These are phyloP conservation scores for Diglossa cyanea DNA, from an alignment of 2,797 vertebrate species.

Conservation along the genomic window DNA sequence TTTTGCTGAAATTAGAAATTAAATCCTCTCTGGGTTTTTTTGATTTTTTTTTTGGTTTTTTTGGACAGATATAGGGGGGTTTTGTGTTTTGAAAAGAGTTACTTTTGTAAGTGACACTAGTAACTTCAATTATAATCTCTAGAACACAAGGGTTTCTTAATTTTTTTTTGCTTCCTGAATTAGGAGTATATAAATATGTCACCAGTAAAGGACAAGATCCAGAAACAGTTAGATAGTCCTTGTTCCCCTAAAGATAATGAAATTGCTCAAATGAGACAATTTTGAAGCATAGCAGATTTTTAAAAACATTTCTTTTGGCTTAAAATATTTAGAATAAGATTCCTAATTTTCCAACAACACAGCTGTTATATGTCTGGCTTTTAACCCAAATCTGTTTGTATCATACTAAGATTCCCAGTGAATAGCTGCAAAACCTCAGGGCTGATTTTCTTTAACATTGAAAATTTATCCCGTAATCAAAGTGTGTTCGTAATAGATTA, in stretches of 20 bases:
- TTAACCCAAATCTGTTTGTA: constrained; percentile 16
- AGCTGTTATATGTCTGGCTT: constrained; percentile 46
- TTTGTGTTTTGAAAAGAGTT: not conserved
- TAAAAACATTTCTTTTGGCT: not conserved
- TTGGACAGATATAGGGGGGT: not conserved
- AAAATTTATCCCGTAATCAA: not conserved
- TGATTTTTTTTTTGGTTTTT: not conserved
- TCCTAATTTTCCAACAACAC: constrained; percentile 14
- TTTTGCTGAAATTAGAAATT: not conserved
- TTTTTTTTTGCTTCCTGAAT: not conserved
- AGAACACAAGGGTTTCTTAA: not conserved
- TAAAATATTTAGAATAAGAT: constrained; percentile 34
- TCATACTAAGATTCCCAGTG: not conserved
- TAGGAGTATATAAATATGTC: not conserved
- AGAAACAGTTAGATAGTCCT: constrained; percentile 5
- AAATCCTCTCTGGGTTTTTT: not conserved
- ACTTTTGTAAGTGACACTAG: not conserved
- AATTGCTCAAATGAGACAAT: not conserved
- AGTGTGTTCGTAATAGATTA: not conserved
- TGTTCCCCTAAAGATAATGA: not conserved
- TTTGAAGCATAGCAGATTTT: constrained; percentile 19
- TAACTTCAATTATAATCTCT: not conserved
- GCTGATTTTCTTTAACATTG: not conserved
- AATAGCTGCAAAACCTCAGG: not conserved
- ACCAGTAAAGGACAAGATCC: not conserved